Evolutionary conservation across 2,888 invertebrate genomes (phyloP).

Genomic region (Octodonta nipae): DNA sequence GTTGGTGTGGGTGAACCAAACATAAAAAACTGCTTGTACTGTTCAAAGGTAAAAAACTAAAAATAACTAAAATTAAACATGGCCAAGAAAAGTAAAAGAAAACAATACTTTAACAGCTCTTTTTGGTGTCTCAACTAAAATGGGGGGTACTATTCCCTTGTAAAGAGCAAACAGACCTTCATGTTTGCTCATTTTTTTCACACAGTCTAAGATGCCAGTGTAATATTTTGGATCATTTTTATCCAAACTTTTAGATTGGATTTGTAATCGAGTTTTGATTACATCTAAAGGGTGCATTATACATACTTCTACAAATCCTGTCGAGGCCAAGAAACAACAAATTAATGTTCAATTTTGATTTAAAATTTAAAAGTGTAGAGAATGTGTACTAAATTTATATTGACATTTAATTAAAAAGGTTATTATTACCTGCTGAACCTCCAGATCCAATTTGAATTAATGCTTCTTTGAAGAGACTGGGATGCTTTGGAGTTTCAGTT

Average conservation of each 20-base stretch:
- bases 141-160: constrained; percentile 88
- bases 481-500: too few relatives aligned
- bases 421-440: constrained; percentile 61
- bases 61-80: constrained; percentile 20
- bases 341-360: too few relatives aligned
- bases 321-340: constrained; percentile 6
- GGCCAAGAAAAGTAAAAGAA: constrained; percentile 5
- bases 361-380: constrained; percentile 5
- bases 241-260: constrained; percentile 43
- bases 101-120: constrained; percentile 64
- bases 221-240: constrained; percentile 44
- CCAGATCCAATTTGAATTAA: constrained; percentile 75
- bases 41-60: constrained; percentile 82
- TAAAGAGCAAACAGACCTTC: constrained; percentile 79
- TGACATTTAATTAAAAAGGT: not conserved
- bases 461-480: constrained; percentile 49
- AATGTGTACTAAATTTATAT: not conserved
- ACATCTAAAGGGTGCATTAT: constrained; percentile 93
- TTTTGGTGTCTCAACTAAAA: constrained; percentile 89
- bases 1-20: constrained; percentile 64
- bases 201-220: constrained; percentile 72
- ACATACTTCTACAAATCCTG: constrained; percentile 81
- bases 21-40: constrained; percentile 74
- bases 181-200: constrained; percentile 71
- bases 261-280: constrained; percentile 78